A percentile compares a stretch with the other conserved stretches of the same genome.
These are phyloP conservation scores for Archips crataeganus DNA, from an alignment of 2,888 invertebrate genomes.

Conservation along the genomic window DNA sequence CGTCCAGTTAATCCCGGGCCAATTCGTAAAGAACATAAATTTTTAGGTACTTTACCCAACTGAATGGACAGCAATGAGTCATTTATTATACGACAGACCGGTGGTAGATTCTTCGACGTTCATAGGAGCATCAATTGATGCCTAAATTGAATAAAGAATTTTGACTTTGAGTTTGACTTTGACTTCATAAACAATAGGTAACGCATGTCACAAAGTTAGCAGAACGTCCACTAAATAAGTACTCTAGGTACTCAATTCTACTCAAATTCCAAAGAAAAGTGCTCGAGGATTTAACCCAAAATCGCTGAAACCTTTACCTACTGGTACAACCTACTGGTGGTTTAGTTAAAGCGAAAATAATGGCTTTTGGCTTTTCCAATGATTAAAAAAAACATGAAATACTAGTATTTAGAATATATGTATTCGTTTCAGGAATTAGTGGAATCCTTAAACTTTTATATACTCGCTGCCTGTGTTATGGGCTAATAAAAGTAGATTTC, in stretches of 20 bases:
- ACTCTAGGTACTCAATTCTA: background rate
- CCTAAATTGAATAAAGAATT: too few species aligned
- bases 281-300: conserved; percentile 1
- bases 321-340: too few species aligned
- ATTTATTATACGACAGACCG: background rate
- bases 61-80: conserved; percentile 13
- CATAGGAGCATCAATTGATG: too few species aligned
- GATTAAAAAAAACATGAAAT: background rate
- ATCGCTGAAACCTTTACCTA: background rate
- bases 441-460: background rate
- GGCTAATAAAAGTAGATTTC: conserved; percentile 28
- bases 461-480: conserved; percentile 5
- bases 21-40: conserved; percentile 9
- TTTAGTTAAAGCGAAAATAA: too few species aligned
- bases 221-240: background rate
- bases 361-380: too few species aligned
- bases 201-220: conserved; percentile 1
- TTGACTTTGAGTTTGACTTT: too few species aligned
- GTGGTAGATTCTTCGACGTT: too few species aligned
- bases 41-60: conserved; percentile 14
- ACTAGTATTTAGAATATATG: background rate
- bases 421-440: background rate
- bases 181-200: background rate
- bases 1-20: background rate
- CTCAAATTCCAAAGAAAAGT: background rate